These are phyloP conservation scores for Penaeus monodon DNA, from an alignment of 2,888 invertebrate species.

Conservation along the genomic window DNA sequence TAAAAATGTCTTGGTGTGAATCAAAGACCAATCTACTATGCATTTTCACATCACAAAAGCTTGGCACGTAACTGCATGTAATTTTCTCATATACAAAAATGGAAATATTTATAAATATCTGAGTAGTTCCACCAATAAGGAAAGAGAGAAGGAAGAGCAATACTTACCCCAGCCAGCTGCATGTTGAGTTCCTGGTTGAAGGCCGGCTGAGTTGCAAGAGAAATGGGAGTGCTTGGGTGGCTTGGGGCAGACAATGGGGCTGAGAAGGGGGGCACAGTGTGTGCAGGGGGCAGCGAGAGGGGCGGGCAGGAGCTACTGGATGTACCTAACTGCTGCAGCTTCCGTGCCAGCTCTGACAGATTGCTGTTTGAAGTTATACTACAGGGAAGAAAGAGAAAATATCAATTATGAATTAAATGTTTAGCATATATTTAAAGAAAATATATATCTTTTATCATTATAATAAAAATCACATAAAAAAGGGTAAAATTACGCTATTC, in stretches of 20 bases:
- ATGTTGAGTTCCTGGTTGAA: constrained; percentile 58
- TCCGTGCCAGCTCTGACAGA: constrained; percentile 50
- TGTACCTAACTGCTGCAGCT: constrained; percentile 41
- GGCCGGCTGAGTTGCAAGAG: constrained; percentile 44
- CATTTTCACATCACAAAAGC: too few relatives aligned
- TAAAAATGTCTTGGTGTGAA: too few relatives aligned
- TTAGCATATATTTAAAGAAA: too few relatives aligned
- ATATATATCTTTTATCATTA: not conserved
- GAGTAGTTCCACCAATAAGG: not conserved
- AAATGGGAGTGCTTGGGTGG: constrained; percentile 50
- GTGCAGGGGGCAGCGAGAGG: constrained; percentile 25
- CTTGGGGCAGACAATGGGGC: constrained; percentile 38
- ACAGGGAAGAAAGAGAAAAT: not conserved
- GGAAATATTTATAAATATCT: not conserved
- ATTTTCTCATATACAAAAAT: not conserved
- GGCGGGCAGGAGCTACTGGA: constrained; percentile 10
- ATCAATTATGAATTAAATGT: too few relatives aligned
- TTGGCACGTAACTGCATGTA: too few relatives aligned
- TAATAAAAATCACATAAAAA: not conserved
- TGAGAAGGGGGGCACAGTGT: constrained; percentile 31
- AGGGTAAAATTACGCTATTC: not conserved
- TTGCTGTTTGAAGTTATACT: constrained; percentile 58
- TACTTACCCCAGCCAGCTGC: constrained; percentile 61
- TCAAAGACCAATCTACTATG: too few relatives aligned
- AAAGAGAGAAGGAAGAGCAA: not conserved